Conservation (phyloP, 1,140 invertebrate species). For the Babylonia areolata region DNA sequence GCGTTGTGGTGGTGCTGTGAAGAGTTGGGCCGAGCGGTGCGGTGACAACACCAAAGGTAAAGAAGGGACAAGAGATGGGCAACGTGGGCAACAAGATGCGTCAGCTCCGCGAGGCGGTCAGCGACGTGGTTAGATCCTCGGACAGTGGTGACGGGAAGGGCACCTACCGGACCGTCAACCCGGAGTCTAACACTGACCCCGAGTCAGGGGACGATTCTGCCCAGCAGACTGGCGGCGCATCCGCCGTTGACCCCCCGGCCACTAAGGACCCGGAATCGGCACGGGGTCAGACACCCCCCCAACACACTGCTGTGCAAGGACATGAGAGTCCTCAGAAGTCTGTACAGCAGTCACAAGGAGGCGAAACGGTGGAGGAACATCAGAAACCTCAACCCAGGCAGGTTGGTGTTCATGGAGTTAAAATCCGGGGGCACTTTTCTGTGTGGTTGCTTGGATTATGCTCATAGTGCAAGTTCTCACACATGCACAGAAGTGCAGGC, state of each 20-base stretch:
- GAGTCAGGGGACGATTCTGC: neutral
- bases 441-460: too few species aligned
- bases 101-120: conserved; percentile 21
- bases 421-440: too few species aligned
- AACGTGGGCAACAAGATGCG: conserved; percentile 34
- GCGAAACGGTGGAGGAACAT: neutral
- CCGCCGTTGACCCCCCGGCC: too few species aligned
- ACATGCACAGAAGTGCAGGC: too few species aligned
- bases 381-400: too few species aligned
- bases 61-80: too few species aligned
- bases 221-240: too few species aligned
- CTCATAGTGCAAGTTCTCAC: too few species aligned
- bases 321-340: neutral
- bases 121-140: neutral
- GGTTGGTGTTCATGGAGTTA: too few species aligned
- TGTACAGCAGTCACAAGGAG: neutral
- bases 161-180: conserved; percentile 2
- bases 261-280: neutral
- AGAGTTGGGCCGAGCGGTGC: too few species aligned
- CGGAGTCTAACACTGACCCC: conserved; percentile 5
- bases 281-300: neutral
- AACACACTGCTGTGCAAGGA: neutral
- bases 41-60: too few species aligned
- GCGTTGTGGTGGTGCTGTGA: too few species aligned
- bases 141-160: neutral